A percentile compares a stretch with the other conserved stretches of the same genome.
phyloP scores from a whole-genome alignment of 2,113 vertebrate species.

The Rhinoptilus africanus region DNA sequence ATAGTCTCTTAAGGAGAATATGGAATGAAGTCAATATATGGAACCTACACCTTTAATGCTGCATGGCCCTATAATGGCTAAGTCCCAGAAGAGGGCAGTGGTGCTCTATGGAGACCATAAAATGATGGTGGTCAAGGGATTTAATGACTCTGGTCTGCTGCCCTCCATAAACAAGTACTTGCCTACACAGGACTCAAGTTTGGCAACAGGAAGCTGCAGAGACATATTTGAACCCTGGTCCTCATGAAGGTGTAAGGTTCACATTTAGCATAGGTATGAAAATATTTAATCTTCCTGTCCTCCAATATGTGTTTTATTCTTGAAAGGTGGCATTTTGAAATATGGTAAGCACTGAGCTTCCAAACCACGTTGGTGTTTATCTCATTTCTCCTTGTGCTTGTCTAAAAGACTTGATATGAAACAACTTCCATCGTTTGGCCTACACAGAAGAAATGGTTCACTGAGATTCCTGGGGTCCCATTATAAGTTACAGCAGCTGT shows the following conservation, averaged over 20 bases:
- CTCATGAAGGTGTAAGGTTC: background rate
- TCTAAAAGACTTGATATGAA: background rate
- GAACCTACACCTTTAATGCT: background rate
- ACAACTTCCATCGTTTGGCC: background rate
- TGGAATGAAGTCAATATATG: background rate
- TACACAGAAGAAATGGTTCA: background rate
- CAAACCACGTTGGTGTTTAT: background rate
- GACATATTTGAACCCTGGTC: background rate
- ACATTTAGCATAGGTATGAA: background rate
- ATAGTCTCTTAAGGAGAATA: background rate
- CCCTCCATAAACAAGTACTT: background rate
- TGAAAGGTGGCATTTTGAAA: background rate
- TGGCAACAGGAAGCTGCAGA: background rate
- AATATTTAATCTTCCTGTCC: background rate
- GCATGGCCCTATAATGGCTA: too few species aligned
- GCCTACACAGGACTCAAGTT: background rate
- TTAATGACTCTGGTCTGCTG: background rate
- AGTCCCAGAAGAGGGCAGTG: constrained; percentile 56
- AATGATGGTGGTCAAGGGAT: background rate
- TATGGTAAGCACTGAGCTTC: background rate
- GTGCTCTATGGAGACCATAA: background rate
- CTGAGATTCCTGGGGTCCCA: background rate
- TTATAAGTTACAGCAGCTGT: constrained; percentile 59
- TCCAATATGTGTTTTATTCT: background rate
- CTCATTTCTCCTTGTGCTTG: background rate